Conservation (phyloP, 2,888 invertebrate genomes). For the Callyntrura guangdongensis region DNA sequence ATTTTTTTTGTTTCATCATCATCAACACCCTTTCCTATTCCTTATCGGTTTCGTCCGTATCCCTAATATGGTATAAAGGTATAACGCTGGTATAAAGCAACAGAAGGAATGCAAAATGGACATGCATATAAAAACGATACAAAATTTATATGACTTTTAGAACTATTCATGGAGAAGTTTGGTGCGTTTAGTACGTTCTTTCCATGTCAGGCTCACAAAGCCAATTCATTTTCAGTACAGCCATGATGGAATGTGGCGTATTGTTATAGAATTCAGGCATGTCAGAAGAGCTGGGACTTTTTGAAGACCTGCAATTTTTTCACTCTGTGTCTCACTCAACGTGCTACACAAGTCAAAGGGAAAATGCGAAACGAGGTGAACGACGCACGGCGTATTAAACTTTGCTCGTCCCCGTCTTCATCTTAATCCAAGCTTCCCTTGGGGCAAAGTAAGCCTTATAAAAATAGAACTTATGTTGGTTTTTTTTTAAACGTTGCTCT, state of each 20-base stretch:
- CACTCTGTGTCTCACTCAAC: no score
- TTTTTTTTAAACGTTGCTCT: neutral
- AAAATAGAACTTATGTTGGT: constrained; percentile 10
- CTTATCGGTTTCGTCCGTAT: no score
- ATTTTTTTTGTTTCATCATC: no score
- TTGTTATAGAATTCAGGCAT: neutral
- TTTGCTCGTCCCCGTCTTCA: constrained; percentile 39
- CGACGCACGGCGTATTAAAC: constrained; percentile 31
- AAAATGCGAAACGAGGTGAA: constrained; percentile 10
- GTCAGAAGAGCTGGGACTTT: constrained; percentile 13
- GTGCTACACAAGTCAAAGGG: neutral
- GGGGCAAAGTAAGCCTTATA: constrained; percentile 15
- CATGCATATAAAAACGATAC: no score
- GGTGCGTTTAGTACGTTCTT: neutral
- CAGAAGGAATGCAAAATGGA: neutral
- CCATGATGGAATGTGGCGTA: constrained; percentile 26
- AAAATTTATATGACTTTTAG: neutral
- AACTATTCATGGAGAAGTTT: neutral
- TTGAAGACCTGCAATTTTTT: neutral
- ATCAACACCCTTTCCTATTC: no score
- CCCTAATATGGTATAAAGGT: neutral
- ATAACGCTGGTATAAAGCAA: no score
- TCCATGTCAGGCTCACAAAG: neutral
- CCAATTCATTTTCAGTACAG: constrained; percentile 42
- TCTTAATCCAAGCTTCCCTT: constrained; percentile 18